phyloP scores from a whole-genome alignment of 2,113 vertebrate species.

The Lamprotornis superbus region DNA sequence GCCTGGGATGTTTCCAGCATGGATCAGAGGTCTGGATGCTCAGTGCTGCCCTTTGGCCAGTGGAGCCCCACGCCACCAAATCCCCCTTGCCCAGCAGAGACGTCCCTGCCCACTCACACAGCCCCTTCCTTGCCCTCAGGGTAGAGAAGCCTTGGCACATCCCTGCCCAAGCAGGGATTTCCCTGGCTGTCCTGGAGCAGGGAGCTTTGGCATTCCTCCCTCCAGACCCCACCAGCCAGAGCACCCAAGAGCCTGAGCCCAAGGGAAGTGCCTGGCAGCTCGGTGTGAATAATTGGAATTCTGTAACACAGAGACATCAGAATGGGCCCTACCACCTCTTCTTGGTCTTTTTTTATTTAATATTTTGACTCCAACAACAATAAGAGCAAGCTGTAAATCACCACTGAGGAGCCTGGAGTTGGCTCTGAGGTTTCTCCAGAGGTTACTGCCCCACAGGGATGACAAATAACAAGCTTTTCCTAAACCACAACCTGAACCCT shows the following conservation, averaged over 20 bases:
- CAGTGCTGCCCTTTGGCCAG: neutral
- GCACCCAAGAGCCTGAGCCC: neutral
- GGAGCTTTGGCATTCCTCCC: neutral
- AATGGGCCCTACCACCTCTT: neutral
- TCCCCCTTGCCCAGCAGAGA: neutral
- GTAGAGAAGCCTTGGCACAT: neutral
- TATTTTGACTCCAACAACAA: neutral
- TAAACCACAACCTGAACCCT: neutral
- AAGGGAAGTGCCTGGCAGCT: neutral
- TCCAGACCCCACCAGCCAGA: neutral
- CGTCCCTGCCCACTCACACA: rapidly evolving
- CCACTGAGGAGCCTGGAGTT: neutral
- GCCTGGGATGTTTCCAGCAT: neutral
- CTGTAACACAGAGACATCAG: neutral
- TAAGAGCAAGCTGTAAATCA: neutral
- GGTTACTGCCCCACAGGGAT: neutral
- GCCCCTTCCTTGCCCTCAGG: neutral
- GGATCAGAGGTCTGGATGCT: neutral
- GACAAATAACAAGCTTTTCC: neutral
- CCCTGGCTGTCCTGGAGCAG: rapidly evolving
- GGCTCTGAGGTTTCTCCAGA: neutral
- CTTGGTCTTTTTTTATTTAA: neutral
- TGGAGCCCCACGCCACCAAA: rapidly evolving
- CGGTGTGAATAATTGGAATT: neutral
- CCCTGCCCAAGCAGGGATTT: rapidly evolving